Conservation (phyloP, 2,797 vertebrate genomes). For the Melanotaenia boesemani region DNA sequence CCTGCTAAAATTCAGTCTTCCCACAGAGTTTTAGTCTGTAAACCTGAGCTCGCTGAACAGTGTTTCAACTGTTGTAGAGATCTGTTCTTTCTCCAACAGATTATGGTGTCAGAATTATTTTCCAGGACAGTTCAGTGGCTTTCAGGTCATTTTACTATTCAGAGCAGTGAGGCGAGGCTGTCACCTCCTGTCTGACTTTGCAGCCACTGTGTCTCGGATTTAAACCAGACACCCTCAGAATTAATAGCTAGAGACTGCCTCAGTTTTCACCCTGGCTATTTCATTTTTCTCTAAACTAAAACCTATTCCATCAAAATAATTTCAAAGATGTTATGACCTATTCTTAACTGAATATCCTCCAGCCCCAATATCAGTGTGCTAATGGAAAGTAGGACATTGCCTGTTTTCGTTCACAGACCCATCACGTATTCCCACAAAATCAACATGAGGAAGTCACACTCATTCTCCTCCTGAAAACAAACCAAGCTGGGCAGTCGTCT, state of each 20-base stretch:
- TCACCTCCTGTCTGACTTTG: not conserved
- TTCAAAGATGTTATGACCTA: slow-evolving; percentile 22
- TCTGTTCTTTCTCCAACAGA: not conserved
- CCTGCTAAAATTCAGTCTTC: no score
- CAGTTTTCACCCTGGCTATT: slow-evolving; percentile 15
- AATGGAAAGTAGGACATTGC: slow-evolving; percentile 47
- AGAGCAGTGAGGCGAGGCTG: not conserved
- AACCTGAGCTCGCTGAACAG: not conserved
- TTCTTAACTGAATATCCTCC: slow-evolving; percentile 32
- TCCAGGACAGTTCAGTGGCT: not conserved
- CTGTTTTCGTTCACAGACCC: slow-evolving; percentile 27
- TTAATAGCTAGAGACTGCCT: slow-evolving; percentile 12
- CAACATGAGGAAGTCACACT: slow-evolving; percentile 54
- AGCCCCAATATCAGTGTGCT: slow-evolving; percentile 30
- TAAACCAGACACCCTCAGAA: slow-evolving; percentile 39
- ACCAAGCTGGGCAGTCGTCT: slow-evolving; percentile 47
- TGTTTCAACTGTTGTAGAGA: not conserved
- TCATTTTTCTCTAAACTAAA: slow-evolving; percentile 28
- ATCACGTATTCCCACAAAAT: slow-evolving; percentile 55
- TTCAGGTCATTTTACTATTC: not conserved
- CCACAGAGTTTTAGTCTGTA: not conserved
- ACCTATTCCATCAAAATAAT: slow-evolving; percentile 19
- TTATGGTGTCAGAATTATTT: slow-evolving; percentile 1
- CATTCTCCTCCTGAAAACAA: slow-evolving; percentile 59
- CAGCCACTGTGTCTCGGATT: slow-evolving; percentile 13